Evolutionary conservation across 2,113 vertebrate genomes (phyloP).

Genomic region (Corapipo altera): DNA sequence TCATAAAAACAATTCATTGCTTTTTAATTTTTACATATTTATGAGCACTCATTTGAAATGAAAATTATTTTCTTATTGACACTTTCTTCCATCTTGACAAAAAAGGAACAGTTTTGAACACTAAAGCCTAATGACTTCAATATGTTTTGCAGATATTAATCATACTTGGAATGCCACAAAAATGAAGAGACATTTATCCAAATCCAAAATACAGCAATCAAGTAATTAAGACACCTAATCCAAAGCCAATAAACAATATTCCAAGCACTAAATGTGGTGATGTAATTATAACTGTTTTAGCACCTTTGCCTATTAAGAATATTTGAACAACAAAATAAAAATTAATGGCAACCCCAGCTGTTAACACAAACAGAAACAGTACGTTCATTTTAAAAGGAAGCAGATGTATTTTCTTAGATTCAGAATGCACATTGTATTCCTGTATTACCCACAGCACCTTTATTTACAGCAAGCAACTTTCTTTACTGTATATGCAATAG

Average conservation of each 20-base stretch:
- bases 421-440: background rate
- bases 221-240: constrained; percentile 54
- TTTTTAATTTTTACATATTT: constrained; percentile 57
- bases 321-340: constrained; percentile 52
- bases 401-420: background rate
- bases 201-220: background rate
- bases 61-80: constrained; percentile 51
- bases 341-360: constrained; percentile 9
- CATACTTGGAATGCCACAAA: constrained; percentile 1
- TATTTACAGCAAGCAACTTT: background rate
- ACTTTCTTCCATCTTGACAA: constrained; percentile 15
- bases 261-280: background rate
- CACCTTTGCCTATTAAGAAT: constrained; percentile 23
- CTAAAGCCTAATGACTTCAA: constrained; percentile 21
- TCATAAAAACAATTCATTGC: constrained; percentile 24
- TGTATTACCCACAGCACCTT: background rate
- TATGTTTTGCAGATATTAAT: constrained; percentile 12
- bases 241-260: constrained; percentile 20
- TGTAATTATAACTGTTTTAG: constrained; percentile 3
- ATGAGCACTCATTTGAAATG: constrained; percentile 41
- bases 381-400: constrained; percentile 26
- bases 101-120: background rate
- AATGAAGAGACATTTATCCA: background rate
- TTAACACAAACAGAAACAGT: background rate
- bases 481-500: background rate